phyloP scores from a whole-genome alignment of 1,140 invertebrate genomes.

The Bactericera cockerelli region DNA sequence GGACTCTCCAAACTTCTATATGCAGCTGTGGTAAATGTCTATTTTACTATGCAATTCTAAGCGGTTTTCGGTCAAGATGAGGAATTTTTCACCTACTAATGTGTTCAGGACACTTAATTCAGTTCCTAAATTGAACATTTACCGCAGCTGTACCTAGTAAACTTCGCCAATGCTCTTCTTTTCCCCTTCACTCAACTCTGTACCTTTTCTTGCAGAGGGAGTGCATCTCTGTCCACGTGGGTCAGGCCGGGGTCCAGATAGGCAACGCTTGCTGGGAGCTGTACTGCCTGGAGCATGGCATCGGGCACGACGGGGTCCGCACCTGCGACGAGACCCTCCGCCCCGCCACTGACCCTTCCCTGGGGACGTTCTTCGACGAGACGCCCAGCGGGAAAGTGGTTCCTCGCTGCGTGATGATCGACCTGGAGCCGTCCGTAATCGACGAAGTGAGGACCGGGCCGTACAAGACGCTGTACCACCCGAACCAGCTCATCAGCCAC shows the following conservation, averaged over 20 bases:
- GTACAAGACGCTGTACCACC: slow-evolving; percentile 59
- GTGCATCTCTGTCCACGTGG: slow-evolving; percentile 16
- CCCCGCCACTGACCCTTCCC: slow-evolving; percentile 21
- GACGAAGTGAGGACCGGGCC: slow-evolving; percentile 53
- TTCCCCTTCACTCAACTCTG: too few relatives aligned
- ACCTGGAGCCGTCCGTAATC: slow-evolving; percentile 61
- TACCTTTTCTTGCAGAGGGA: slow-evolving; percentile 10
- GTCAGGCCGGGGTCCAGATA: slow-evolving; percentile 72
- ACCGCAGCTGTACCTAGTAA: too few relatives aligned
- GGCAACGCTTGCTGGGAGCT: slow-evolving; percentile 67
- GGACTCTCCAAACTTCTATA: too few relatives aligned
- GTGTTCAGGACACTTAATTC: too few relatives aligned
- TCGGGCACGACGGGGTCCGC: slow-evolving; percentile 45
- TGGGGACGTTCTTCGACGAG: slow-evolving; percentile 49
- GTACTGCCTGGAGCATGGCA: slow-evolving; percentile 71
- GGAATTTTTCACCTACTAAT: too few relatives aligned
- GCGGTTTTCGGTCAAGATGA: too few relatives aligned
- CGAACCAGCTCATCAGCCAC: slow-evolving; percentile 58
- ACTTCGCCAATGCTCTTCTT: too few relatives aligned
- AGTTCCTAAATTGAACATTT: too few relatives aligned
- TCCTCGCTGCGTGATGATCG: slow-evolving; percentile 65
- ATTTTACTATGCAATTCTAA: too few relatives aligned
- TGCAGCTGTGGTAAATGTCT: too few relatives aligned
- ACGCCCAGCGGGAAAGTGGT: slow-evolving; percentile 52
- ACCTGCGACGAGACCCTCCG: not conserved